phyloP scores from a whole-genome alignment of 2,113 vertebrate genomes.

The Burhinus bistriatus region DNA sequence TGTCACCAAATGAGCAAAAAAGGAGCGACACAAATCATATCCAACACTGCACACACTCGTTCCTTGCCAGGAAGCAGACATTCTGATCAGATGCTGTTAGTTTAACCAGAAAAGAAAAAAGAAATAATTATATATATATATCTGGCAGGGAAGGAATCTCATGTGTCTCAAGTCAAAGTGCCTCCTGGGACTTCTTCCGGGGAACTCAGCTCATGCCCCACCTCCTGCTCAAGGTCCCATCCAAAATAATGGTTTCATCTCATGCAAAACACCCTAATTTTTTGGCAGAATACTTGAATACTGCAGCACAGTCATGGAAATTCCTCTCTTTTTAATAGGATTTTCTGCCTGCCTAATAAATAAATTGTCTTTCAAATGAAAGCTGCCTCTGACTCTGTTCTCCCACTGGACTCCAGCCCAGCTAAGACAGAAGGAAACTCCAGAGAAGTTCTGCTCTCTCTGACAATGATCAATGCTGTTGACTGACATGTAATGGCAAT shows the following conservation, averaged over 20 bases:
- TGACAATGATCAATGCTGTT: not conserved
- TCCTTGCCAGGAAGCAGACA: not conserved
- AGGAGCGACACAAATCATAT: not conserved
- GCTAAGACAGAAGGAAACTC: not conserved
- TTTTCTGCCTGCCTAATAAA: constrained; percentile 30
- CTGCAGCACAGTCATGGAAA: not conserved
- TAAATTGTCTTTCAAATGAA: not conserved
- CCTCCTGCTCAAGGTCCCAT: not conserved
- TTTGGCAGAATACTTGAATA: not conserved
- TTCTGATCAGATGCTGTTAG: not conserved
- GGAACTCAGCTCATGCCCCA: not conserved
- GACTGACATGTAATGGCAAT: not conserved
- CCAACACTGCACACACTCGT: not conserved
- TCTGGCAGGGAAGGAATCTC: not conserved
- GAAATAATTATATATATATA: not conserved
- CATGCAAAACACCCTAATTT: not conserved
- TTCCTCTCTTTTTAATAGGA: not conserved
- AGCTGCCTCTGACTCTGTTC: not conserved
- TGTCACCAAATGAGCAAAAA: not conserved
- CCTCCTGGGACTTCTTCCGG: not conserved
- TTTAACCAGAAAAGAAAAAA: not conserved
- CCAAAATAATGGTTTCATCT: not conserved
- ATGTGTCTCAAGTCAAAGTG: not conserved
- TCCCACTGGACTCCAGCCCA: not conserved
- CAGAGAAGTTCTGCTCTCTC: not conserved